phyloP scores from a whole-genome alignment of 2,113 vertebrate species.

The Tachuris rubrigastra region DNA sequence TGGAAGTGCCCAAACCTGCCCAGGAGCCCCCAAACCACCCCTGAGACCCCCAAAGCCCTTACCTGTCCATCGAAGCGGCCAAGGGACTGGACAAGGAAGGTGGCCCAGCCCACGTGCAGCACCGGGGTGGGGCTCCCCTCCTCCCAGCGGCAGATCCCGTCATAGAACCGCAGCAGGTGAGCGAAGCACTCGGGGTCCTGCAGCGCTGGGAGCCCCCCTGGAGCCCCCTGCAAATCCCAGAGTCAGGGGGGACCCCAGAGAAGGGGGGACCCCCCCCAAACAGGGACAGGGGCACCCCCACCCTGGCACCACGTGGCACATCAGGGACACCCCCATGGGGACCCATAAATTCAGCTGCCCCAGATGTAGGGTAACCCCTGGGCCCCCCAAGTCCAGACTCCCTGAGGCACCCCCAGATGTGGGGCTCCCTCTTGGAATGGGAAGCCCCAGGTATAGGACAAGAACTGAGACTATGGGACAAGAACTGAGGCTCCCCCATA shows the following conservation, averaged over 20 bases:
- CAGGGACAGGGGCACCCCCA: no score
- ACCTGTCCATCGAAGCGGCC: not conserved
- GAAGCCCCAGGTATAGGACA: no score
- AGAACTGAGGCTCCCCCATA: no score
- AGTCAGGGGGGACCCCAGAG: not conserved
- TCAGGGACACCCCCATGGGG: not conserved
- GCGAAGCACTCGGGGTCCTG: not conserved
- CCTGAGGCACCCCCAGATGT: not conserved
- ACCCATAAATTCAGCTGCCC: not conserved
- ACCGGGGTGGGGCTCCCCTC: not conserved
- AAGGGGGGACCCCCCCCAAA: not conserved
- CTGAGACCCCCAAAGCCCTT: not conserved
- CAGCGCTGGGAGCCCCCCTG: not conserved
- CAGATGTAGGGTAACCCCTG: not conserved
- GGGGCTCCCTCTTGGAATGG: not conserved
- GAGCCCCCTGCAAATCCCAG: not conserved
- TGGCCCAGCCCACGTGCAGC: not conserved
- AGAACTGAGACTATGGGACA: no score
- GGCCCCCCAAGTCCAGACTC: not conserved
- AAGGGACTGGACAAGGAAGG: not conserved
- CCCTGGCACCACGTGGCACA: no score
- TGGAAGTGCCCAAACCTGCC: no score
- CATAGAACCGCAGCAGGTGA: not conserved
- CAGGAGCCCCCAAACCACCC: not conserved
- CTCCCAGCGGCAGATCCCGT: not conserved